Evolutionary conservation across 2,113 vertebrate species (phyloP).

Genomic region (Festucalex cinctus): DNA sequence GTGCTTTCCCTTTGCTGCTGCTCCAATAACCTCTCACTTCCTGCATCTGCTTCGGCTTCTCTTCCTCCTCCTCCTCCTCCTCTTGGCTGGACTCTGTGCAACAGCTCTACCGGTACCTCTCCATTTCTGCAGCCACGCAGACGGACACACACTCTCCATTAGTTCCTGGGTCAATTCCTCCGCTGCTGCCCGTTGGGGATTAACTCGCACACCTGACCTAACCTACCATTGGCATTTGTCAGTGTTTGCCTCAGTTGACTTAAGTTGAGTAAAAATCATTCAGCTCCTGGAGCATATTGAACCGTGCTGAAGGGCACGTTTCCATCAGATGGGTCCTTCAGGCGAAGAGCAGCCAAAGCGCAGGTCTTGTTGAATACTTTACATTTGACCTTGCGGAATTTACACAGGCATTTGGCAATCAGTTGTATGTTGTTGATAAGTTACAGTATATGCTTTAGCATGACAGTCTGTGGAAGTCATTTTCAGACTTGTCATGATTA

Average conservation of each 20-base stretch:
- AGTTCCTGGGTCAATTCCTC: slow-evolving; percentile 52
- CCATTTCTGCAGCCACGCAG: slow-evolving; percentile 32
- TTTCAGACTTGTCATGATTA: not conserved
- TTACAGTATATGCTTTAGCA: not conserved
- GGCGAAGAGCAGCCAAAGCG: slow-evolving; percentile 17
- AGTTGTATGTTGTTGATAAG: too few species aligned
- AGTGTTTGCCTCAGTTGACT: slow-evolving; percentile 56
- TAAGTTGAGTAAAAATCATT: slow-evolving; percentile 58
- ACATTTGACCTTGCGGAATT: slow-evolving; percentile 18
- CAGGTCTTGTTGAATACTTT: not conserved
- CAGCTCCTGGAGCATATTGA: slow-evolving; percentile 41
- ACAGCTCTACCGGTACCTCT: slow-evolving; percentile 21
- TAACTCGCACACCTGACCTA: slow-evolving; percentile 58
- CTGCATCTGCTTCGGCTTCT: slow-evolving; percentile 55
- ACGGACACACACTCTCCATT: slow-evolving; percentile 44
- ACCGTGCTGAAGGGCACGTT: slow-evolving; percentile 41
- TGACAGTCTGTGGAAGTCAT: slow-evolving; percentile 4
- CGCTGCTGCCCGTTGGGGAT: slow-evolving; percentile 42
- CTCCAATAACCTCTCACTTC: slow-evolving; percentile 51
- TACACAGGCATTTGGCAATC: slow-evolving; percentile 9
- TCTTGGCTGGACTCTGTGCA: slow-evolving; percentile 26
- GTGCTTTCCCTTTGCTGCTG: slow-evolving; percentile 38
- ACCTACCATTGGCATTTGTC: slow-evolving; percentile 61
- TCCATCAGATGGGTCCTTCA: slow-evolving; percentile 20
- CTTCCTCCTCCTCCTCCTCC: slow-evolving; percentile 24